Conservation (phyloP, 1,140 invertebrate species). For the Hetaerina americana region DNA sequence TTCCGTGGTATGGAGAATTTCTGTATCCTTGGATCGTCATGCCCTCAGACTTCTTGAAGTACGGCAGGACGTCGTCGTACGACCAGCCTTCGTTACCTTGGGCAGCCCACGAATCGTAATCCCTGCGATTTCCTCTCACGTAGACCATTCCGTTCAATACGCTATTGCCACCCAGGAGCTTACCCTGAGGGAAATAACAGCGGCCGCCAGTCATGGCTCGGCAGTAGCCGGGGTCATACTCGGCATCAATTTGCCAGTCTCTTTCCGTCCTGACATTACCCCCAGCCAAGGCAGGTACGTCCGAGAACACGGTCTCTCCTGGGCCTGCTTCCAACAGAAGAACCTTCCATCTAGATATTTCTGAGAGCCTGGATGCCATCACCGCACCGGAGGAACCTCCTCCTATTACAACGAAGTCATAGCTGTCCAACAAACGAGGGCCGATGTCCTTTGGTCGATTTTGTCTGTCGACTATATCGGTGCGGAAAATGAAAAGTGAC, state of each 20-base stretch:
- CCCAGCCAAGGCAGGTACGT: neutral
- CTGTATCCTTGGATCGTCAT: neutral
- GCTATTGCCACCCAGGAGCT: neutral
- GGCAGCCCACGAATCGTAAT: slow-evolving; percentile 14
- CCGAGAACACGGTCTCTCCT: slow-evolving; percentile 8
- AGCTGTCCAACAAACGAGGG: neutral
- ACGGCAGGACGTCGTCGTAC: slow-evolving; percentile 15
- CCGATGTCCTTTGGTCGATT: neutral
- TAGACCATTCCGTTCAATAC: slow-evolving; percentile 3
- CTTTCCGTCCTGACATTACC: neutral
- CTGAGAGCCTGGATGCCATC: slow-evolving; percentile 28
- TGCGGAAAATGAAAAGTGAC: neutral
- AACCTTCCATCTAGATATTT: slow-evolving; percentile 25
- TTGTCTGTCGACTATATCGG: neutral
- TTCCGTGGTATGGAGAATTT: slow-evolving; percentile 19
- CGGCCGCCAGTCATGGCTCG: neutral
- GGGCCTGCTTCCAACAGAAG: slow-evolving; percentile 37
- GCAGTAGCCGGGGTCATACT: neutral
- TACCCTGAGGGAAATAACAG: neutral
- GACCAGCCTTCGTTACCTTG: slow-evolving; percentile 12
- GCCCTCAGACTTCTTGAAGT: slow-evolving; percentile 13
- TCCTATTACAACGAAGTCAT: neutral
- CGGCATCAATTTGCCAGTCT: neutral
- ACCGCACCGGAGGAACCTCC: slow-evolving; percentile 19
- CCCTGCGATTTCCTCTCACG: slow-evolving; percentile 7